Conservation (phyloP, 2,113 vertebrate species). For the Xerus inauris region DNA sequence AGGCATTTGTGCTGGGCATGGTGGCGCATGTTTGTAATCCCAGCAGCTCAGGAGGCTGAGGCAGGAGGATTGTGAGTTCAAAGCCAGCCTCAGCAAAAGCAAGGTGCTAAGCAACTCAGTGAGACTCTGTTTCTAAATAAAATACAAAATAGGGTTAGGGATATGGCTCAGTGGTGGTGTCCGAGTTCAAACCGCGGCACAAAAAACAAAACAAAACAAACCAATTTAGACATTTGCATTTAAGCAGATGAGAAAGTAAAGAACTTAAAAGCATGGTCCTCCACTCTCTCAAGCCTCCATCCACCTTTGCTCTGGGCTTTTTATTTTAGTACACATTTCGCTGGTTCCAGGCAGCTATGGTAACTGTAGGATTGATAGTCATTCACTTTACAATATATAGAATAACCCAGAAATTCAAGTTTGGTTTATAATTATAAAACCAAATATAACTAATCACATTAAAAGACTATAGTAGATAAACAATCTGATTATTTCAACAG, state of each 20-base stretch:
- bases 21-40: too few relatives aligned
- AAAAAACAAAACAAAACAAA: too few relatives aligned
- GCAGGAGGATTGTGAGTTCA: too few relatives aligned
- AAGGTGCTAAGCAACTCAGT: too few relatives aligned
- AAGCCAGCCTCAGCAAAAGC: too few relatives aligned
- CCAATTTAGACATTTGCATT: too few relatives aligned
- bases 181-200: too few relatives aligned
- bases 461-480: neutral
- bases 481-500: neutral
- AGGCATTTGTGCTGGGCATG: too few relatives aligned
- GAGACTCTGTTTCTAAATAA: too few relatives aligned
- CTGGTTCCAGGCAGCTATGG: neutral
- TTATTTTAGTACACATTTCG: neutral
- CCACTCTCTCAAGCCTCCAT: neutral
- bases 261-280: neutral
- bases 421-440: neutral
- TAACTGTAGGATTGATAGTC: neutral
- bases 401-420: neutral
- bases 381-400: neutral
- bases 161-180: too few relatives aligned
- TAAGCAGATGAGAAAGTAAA: rapidly evolving
- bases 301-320: neutral
- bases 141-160: too few relatives aligned
- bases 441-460: neutral
- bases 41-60: too few relatives aligned